A percentile compares a stretch with the other conserved stretches of the same genome.
Evolutionary conservation across 2,797 vertebrate genomes (phyloP).

Genomic region (Etheostoma nigrum): DNA sequence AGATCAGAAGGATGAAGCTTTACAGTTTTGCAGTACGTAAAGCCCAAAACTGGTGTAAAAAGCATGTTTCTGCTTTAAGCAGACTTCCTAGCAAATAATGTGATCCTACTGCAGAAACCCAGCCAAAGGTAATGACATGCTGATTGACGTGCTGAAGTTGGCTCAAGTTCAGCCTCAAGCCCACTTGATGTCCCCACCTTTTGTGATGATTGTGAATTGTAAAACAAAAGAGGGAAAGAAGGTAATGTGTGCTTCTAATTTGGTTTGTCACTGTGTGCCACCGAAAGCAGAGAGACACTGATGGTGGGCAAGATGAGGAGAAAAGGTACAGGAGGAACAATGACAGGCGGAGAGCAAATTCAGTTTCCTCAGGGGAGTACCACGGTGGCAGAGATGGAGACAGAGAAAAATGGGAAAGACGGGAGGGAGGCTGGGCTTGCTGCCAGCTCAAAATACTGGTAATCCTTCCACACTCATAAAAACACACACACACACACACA

Average conservation of each 20-base stretch:
- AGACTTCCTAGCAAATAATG: conserved; percentile 9
- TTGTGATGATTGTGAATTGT: conserved; percentile 30
- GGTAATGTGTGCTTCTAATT: conserved; percentile 33
- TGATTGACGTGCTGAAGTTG: conserved; percentile 5
- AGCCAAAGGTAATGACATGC: conserved; percentile 22
- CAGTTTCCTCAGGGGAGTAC: conserved; percentile 67
- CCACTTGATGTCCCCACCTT: conserved; percentile 10
- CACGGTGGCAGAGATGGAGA: conserved; percentile 59
- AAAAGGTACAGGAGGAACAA: background rate
- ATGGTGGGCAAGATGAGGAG: conserved; percentile 35
- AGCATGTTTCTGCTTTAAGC: conserved; percentile 8
- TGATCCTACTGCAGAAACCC: conserved; percentile 24
- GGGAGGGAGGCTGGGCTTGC: conserved; percentile 63
- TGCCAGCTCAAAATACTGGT: conserved; percentile 79
- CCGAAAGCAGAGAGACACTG: conserved; percentile 37
- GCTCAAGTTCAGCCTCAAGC: conserved; percentile 18
- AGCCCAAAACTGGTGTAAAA: background rate
- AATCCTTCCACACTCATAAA: conserved; percentile 59
- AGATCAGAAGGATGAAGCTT: conserved; percentile 21
- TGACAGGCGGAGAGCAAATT: conserved; percentile 60
- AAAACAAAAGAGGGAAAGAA: conserved; percentile 40
- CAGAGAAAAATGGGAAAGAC: conserved; percentile 65
- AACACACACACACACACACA: conserved; percentile 40
- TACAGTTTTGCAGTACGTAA: background rate
- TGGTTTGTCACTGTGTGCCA: conserved; percentile 34